Percentiles rank a stretch among this genome's conserved stretches.
Conservation (phyloP, 2,797 vertebrate genomes). For the Mastacembelus armatus region DNA sequence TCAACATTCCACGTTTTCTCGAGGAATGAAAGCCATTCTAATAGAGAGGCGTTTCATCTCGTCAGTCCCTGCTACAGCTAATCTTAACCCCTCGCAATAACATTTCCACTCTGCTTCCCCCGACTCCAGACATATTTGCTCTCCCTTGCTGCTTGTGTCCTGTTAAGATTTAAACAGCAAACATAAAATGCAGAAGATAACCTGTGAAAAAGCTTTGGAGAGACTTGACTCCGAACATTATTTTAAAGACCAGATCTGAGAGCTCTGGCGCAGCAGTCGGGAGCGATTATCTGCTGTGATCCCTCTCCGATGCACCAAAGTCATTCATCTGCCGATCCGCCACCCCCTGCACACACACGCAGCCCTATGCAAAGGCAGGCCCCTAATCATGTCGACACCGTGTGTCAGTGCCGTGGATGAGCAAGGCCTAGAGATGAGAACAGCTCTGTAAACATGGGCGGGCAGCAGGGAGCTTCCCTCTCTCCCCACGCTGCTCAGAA, state of each 20-base stretch:
- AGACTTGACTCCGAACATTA: constrained; percentile 84
- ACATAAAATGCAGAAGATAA: constrained; percentile 85
- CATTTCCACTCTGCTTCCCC: constrained; percentile 83
- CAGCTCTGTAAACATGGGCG: constrained; percentile 79
- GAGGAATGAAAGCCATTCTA: constrained; percentile 67
- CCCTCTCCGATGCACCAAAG: constrained; percentile 79
- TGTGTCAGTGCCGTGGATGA: constrained; percentile 80
- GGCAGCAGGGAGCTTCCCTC: constrained; percentile 70
- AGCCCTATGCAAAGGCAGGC: constrained; percentile 74
- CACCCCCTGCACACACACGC: constrained; percentile 44
- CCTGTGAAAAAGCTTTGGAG: constrained; percentile 76
- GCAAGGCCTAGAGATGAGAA: constrained; percentile 78
- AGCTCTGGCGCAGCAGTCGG: constrained; percentile 71
- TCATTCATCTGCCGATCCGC: constrained; percentile 84
- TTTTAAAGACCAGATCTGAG: constrained; percentile 87
- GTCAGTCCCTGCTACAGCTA: constrained; percentile 74
- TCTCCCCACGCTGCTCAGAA: constrained; percentile 60
- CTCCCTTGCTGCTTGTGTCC: constrained; percentile 80
- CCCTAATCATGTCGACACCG: constrained; percentile 79
- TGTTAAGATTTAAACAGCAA: constrained; percentile 87
- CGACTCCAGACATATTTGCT: constrained; percentile 84
- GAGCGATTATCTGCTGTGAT: constrained; percentile 86
- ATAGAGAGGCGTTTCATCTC: constrained; percentile 76
- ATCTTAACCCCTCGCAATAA: constrained; percentile 80
- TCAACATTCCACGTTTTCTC: constrained; percentile 63